These are phyloP conservation scores for Koerneria pararmatus DNA, from an alignment of 2,888 invertebrate species.

Conservation along the genomic window DNA sequence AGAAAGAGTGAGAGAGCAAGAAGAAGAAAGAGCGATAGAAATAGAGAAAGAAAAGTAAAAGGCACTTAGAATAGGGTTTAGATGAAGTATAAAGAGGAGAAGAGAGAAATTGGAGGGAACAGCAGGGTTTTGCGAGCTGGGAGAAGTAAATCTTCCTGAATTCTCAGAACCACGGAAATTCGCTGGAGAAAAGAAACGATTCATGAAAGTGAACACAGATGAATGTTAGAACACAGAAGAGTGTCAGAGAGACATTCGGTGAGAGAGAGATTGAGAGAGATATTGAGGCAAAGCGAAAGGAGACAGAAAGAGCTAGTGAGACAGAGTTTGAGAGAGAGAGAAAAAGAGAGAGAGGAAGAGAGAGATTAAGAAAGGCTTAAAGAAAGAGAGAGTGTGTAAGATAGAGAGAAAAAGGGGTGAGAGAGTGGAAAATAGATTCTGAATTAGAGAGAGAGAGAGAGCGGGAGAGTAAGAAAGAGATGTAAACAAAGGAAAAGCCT, in stretches of 20 bases:
- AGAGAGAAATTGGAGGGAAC: no score
- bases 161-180: no score
- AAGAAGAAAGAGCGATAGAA: no score
- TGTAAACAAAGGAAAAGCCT: background rate
- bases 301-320: conserved; percentile 25
- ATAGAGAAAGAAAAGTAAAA: no score
- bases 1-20: no score
- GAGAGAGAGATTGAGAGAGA: background rate
- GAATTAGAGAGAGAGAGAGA: background rate
- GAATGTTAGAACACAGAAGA: background rate
- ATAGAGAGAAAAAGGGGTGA: background rate
- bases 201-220: background rate
- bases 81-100: no score
- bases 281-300: conserved; percentile 17
- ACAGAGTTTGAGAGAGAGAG: conserved; percentile 23
- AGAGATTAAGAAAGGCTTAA: conserved; percentile 16
- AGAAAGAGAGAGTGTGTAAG: background rate
- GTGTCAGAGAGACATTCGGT: no score
- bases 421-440: background rate
- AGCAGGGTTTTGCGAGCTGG: no score
- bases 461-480: background rate
- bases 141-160: no score
- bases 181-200: no score
- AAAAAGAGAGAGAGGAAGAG: conserved; percentile 25
- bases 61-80: no score